A percentile compares a stretch with the other conserved stretches of the same genome.
These are phyloP conservation scores for Leptodactylus fallax DNA, from an alignment of 2,797 vertebrate species.

Conservation along the genomic window DNA sequence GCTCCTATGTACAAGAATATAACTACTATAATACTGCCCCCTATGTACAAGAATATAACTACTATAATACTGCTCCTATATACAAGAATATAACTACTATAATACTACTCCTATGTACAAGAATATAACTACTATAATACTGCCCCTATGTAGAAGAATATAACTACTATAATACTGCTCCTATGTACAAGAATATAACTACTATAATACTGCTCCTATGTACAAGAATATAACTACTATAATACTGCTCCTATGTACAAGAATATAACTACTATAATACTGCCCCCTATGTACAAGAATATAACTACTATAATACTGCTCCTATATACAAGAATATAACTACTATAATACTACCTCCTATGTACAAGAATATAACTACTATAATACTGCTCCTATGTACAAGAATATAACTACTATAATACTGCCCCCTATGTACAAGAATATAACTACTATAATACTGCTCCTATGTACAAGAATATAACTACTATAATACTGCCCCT, in stretches of 20 bases:
- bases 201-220: constrained; percentile 9
- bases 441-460: constrained; percentile 16
- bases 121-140: constrained; percentile 12
- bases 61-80: too few relatives aligned
- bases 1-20: too few relatives aligned
- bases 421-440: too few relatives aligned
- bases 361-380: constrained; percentile 1
- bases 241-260: not conserved
- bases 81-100: not conserved
- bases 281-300: too few relatives aligned
- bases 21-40: too few relatives aligned
- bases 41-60: too few relatives aligned
- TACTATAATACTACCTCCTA: not conserved
- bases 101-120: constrained; percentile 8
- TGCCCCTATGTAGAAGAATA: constrained; percentile 1
- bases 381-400: constrained; percentile 2
- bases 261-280: constrained; percentile 1
- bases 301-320: not conserved
- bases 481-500: constrained; percentile 23
- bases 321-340: not conserved
- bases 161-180: constrained; percentile 12
- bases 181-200: constrained; percentile 5
- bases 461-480: not conserved
- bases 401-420: not conserved
- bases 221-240: constrained; percentile 8